Conservation (phyloP, 2,888 invertebrate species). For the Cacoxenus indagator region DNA sequence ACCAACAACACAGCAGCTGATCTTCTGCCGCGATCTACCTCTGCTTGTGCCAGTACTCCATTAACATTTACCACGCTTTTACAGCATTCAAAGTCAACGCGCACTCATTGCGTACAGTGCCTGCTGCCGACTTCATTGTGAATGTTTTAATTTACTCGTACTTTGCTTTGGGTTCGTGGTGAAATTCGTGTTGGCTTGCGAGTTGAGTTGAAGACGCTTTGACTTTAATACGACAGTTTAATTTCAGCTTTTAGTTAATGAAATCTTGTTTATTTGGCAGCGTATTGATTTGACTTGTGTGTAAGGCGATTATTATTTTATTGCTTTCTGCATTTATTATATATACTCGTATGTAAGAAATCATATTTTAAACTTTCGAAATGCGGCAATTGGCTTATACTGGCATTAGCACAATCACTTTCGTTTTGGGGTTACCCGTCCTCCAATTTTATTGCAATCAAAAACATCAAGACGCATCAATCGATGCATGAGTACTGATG, state of each 20-base stretch:
- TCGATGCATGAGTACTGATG: neutral
- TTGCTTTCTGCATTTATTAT: neutral
- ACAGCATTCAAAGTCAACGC: constrained; percentile 52
- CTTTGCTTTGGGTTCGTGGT: neutral
- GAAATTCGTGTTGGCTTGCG: neutral
- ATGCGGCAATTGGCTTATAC: neutral
- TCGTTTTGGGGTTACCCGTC: neutral
- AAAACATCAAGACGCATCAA: neutral
- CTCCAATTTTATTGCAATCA: neutral
- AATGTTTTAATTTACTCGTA: constrained; percentile 15
- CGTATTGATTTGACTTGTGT: neutral
- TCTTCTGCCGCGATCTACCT: neutral
- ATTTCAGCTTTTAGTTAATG: constrained; percentile 46
- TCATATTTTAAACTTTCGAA: neutral
- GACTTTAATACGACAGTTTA: constrained; percentile 59
- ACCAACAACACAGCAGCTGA: neutral
- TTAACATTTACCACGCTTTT: too few species aligned
- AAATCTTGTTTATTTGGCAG: neutral
- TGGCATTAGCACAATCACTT: neutral
- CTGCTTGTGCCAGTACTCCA: too few species aligned
- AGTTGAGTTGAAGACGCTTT: neutral
- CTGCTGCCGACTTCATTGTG: neutral
- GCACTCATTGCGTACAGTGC: constrained; percentile 51
- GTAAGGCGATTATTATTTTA: neutral
- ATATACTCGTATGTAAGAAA: neutral